These are phyloP conservation scores for Dendrocincla fuliginosa DNA, from an alignment of 2,797 vertebrate genomes.

Conservation along the genomic window DNA sequence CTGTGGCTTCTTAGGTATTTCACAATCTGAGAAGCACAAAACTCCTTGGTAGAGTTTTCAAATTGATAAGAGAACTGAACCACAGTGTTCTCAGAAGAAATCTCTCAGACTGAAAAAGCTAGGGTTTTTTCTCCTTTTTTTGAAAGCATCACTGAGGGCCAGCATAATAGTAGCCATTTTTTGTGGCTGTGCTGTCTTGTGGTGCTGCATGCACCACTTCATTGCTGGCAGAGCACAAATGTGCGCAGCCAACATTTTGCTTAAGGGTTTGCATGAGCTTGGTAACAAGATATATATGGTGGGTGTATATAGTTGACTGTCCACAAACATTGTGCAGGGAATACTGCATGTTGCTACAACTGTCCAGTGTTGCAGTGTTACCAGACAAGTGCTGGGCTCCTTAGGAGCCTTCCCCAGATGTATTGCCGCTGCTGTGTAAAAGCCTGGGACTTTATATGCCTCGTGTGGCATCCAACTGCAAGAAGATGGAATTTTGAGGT, in stretches of 20 bases:
- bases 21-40: constrained; percentile 58
- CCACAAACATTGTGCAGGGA: neutral
- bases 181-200: neutral
- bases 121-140: neutral
- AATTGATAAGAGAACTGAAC: constrained; percentile 40
- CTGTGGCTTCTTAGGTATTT: constrained; percentile 58
- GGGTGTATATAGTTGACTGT: neutral
- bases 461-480: neutral
- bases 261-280: neutral
- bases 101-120: neutral
- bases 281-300: neutral
- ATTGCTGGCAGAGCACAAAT: neutral
- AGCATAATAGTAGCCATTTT: neutral
- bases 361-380: neutral
- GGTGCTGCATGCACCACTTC: neutral
- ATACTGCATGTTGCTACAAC: neutral
- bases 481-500: constrained; percentile 26
- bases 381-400: neutral
- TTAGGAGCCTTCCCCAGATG: neutral
- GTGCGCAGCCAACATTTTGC: neutral
- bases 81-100: constrained; percentile 36
- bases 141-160: neutral
- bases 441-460: neutral
- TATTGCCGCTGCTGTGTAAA: neutral
- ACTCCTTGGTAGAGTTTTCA: neutral